A percentile compares a stretch with the other conserved stretches of the same genome.
phyloP scores from a whole-genome alignment of 2,797 vertebrate genomes.

The Glossophaga mutica region DNA sequence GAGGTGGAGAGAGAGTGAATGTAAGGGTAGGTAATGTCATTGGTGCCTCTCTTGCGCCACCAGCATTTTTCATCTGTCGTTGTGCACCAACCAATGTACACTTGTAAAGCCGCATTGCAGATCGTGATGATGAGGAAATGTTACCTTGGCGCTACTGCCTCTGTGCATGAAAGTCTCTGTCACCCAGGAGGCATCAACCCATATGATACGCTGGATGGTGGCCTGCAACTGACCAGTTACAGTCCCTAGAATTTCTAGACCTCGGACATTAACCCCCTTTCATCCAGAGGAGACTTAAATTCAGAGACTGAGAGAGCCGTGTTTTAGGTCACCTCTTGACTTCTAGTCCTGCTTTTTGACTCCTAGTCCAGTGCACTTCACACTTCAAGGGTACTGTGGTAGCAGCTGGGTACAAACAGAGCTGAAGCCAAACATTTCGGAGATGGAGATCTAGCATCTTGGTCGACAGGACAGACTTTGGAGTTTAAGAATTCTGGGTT shows the following conservation, averaged over 20 bases:
- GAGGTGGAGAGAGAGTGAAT: not conserved
- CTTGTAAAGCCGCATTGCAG: not conserved
- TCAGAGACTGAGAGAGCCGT: not conserved
- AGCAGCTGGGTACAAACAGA: not conserved
- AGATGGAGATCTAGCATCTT: not conserved
- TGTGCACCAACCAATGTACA: not conserved
- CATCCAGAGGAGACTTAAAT: not conserved
- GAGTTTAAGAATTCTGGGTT: not conserved
- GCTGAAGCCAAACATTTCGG: not conserved
- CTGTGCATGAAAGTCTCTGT: not conserved
- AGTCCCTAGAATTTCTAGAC: not conserved
- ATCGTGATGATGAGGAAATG: not conserved
- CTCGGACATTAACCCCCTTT: not conserved
- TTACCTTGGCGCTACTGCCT: not conserved
- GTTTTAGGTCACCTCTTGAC: not conserved
- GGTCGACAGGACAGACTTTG: not conserved
- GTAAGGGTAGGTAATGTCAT: not conserved
- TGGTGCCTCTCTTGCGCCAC: not conserved
- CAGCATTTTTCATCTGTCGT: not conserved
- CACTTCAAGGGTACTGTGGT: not conserved
- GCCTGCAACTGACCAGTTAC: not conserved
- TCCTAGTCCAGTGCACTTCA: not conserved
- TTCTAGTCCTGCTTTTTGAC: not conserved
- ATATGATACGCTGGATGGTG: not conserved
- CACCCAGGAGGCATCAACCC: not conserved